These are phyloP conservation scores for Poliocrania exsul DNA, from an alignment of 2,797 vertebrate genomes.

Conservation along the genomic window DNA sequence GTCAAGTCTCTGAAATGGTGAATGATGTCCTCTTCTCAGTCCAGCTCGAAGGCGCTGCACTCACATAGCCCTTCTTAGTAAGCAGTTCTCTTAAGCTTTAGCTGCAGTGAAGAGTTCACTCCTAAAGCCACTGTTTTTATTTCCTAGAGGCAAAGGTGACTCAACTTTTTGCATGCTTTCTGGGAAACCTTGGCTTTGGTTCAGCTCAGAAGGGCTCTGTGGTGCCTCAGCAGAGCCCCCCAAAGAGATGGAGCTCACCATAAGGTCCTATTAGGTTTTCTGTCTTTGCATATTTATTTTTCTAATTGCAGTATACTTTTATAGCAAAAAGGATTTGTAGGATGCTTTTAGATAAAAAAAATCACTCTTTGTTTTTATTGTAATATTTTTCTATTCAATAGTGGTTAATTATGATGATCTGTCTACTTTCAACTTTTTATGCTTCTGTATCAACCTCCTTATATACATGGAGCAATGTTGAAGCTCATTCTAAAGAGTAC, in stretches of 20 bases:
- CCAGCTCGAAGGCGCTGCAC: not conserved
- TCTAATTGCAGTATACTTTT: not conserved
- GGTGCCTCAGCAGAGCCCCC: not conserved
- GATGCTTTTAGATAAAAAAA: not conserved
- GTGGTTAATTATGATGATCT: not conserved
- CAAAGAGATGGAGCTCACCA: not conserved
- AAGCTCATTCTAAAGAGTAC: not conserved
- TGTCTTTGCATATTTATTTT: not conserved
- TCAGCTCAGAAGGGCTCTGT: not conserved
- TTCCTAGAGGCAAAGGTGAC: not conserved
- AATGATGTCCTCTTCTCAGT: accelerated
- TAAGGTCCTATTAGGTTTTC: not conserved
- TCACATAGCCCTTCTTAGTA: not conserved
- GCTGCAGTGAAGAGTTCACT: not conserved
- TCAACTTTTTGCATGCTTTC: not conserved
- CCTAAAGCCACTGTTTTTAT: not conserved
- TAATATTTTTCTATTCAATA: not conserved
- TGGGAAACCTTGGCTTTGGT: not conserved
- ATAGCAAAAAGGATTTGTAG: not conserved
- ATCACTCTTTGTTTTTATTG: not conserved
- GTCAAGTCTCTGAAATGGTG: not conserved
- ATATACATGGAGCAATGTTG: not conserved
- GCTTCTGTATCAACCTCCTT: not conserved
- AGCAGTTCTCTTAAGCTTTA: not conserved
- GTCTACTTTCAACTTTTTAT: not conserved